phyloP scores from a whole-genome alignment of 2,113 vertebrate genomes.

The Campylomormyrus numenius region DNA sequence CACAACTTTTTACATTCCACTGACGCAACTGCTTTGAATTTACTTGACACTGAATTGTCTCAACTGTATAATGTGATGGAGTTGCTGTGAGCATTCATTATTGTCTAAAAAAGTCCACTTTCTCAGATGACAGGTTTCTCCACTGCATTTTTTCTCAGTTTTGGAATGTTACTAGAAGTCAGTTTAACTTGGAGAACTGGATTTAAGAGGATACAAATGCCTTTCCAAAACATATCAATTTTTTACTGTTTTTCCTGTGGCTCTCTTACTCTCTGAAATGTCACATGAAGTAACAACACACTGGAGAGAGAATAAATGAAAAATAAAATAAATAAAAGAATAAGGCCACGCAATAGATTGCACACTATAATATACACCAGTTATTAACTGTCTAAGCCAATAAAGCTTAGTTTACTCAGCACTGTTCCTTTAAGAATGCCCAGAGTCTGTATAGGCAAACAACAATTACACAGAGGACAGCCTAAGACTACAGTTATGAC shows the following conservation, averaged over 20 bases:
- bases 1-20: background rate
- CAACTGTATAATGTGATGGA: background rate
- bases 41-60: background rate
- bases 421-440: conserved; percentile 28
- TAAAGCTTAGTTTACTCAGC: conserved; percentile 29
- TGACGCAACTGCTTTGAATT: background rate
- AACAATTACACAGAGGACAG: conserved; percentile 30
- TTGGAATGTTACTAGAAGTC: conserved; percentile 22
- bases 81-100: background rate
- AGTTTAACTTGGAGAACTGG: conserved; percentile 1
- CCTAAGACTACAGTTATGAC: conserved; percentile 20
- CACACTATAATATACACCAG: conserved; percentile 43
- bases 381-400: conserved; percentile 33
- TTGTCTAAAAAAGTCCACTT: background rate
- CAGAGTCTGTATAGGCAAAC: conserved; percentile 27
- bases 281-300: conserved; percentile 5
- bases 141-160: background rate
- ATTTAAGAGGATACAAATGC: conserved; percentile 12
- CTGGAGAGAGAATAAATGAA: conserved; percentile 19
- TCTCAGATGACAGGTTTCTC: background rate
- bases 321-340: conserved; percentile 22
- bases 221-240: conserved; percentile 9
- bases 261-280: conserved; percentile 10
- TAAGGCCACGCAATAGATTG: conserved; percentile 43
- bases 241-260: background rate